Evolutionary conservation across 2,888 invertebrate genomes (phyloP), one percentile per base, ranked within the genome.

Genomic region (Proisotoma minuta): DNA sequence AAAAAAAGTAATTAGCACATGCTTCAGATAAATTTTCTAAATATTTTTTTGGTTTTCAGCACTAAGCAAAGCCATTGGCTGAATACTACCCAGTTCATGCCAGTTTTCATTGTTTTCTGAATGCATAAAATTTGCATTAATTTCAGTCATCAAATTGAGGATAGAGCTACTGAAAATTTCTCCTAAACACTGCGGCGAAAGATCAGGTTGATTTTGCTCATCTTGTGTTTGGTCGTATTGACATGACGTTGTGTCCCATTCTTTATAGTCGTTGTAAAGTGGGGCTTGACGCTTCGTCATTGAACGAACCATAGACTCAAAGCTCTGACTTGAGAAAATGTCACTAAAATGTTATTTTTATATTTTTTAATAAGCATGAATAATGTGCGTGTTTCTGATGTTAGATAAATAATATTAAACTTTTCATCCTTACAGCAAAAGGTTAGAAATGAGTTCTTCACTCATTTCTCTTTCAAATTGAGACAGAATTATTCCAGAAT

Each of bases 71-170:
- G 59, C 61, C 20, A 59, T 52, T 3, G 66, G 62, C 49, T 62
- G 63, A 1, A 67, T 51, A 10, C 57, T 57, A 15, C 60, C 52
- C 2, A 68, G 22, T 1, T 63, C 63, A 40, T 3, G 51, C 66
- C 66, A 66, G 20, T 62, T 65, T 12, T 43, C 22, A n/a, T 28
- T 20, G 1, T 60, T 62, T 1, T 60, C 12, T 10, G 59, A n/a
- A 20, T 56, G 59, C 2, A 61, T 57, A 47, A 59, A 69, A 8
- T 60, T 63, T 15, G 63, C 61, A 1, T 68, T 59, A 59, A 69
- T 61, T 66, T 71, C 70, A 39, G 68, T 68, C 18, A 71, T 27
- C 51, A 71, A 58, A 34, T 66, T 71, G 59, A 67, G 69, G 28
- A 68, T 50, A 0, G 65, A 49, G 23, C 58, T 62, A 24, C 69